Evolutionary conservation across 2,113 vertebrate species (phyloP).

Genomic region (Tragelaphus imberbis): DNA sequence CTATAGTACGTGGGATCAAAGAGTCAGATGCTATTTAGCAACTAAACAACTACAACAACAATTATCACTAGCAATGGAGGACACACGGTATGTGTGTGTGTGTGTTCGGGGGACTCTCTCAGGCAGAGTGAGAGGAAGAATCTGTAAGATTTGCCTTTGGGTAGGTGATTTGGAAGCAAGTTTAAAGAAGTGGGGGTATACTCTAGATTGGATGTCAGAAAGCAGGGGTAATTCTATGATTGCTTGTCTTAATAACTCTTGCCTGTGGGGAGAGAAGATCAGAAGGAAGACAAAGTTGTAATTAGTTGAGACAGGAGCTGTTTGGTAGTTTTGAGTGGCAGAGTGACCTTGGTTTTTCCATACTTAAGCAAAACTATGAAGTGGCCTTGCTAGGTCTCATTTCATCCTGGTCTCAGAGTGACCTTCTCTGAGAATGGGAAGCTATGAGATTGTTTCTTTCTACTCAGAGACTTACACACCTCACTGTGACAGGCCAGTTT

Average conservation of each 20-base stretch:
- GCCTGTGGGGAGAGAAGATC: background rate
- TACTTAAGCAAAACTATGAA: background rate
- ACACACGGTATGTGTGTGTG: background rate
- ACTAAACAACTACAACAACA: background rate
- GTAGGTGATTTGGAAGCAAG: background rate
- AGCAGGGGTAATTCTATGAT: background rate
- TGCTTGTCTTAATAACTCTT: background rate
- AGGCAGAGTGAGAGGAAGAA: background rate
- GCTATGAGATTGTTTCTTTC: background rate
- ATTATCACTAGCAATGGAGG: background rate
- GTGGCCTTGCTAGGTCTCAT: background rate
- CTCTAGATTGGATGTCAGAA: background rate
- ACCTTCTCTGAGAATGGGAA: background rate
- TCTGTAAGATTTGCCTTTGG: background rate
- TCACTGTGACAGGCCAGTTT: background rate
- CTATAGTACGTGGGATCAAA: background rate
- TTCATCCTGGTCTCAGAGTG: background rate
- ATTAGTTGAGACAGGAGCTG: background rate
- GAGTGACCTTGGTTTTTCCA: background rate
- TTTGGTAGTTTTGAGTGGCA: background rate
- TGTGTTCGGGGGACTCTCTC: background rate
- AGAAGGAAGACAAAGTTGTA: background rate
- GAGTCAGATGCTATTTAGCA: background rate
- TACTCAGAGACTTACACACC: background rate
- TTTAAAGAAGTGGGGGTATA: background rate